phyloP scores from a whole-genome alignment of 2,888 invertebrate species.

The Leucoma salicis region DNA sequence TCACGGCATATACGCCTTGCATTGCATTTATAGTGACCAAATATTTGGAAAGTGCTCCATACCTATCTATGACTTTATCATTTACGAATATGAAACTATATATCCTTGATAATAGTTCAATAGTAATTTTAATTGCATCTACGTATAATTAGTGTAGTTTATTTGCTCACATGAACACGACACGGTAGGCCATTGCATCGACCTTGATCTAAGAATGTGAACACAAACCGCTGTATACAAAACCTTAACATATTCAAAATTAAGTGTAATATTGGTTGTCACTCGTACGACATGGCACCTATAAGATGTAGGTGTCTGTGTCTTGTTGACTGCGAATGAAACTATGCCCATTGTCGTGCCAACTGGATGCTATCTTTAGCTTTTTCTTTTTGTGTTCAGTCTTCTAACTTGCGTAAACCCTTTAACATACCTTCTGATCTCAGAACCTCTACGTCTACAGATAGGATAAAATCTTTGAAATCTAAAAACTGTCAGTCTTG shows the following conservation, averaged over 20 bases:
- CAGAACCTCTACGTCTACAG: no score
- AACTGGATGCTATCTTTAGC: neutral
- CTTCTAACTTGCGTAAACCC: neutral
- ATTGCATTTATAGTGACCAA: no score
- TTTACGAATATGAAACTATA: no score
- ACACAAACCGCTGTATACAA: slow-evolving; percentile 29
- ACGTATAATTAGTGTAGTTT: slow-evolving; percentile 40
- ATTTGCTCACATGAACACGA: slow-evolving; percentile 41
- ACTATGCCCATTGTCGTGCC: slow-evolving; percentile 10
- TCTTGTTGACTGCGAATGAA: slow-evolving; percentile 19
- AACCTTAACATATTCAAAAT: slow-evolving; percentile 30
- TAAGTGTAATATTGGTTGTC: slow-evolving; percentile 34
- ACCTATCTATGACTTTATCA: no score
- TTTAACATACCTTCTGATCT: no score
- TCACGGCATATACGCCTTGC: no score
- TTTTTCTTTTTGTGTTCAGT: neutral
- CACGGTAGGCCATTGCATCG: slow-evolving; percentile 54
- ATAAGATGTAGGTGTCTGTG: slow-evolving; percentile 29
- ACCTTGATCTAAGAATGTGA: slow-evolving; percentile 67
- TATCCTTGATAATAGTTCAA: no score
- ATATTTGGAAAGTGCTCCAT: no score
- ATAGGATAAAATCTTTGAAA: no score
- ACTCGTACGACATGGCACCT: slow-evolving; percentile 11
- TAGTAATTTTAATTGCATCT: slow-evolving; percentile 39
- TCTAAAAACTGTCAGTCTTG: no score